Evolutionary conservation across 2,797 vertebrate genomes (phyloP).

Genomic region (Catharus ustulatus): DNA sequence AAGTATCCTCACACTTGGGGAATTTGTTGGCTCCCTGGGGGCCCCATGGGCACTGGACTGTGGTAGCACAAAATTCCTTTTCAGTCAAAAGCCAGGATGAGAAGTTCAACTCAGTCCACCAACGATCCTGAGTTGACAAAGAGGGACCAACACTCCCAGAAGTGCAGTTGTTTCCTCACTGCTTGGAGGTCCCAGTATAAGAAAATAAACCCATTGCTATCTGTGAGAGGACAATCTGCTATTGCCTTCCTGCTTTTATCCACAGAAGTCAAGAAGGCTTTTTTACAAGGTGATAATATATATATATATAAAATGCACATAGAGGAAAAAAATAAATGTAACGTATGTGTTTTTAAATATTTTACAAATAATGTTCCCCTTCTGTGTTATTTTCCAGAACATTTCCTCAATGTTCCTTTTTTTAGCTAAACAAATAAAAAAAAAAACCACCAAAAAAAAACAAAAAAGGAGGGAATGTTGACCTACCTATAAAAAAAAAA

Average conservation of each 20-base stretch:
- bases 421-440: slow-evolving; percentile 15
- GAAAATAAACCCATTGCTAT: not conserved
- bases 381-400: not conserved
- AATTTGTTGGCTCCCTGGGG: not conserved
- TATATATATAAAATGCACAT: not conserved
- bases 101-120: not conserved
- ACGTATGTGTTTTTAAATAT: not conserved
- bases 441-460: not conserved
- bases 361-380: not conserved
- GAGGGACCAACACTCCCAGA: not conserved
- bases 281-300: not conserved
- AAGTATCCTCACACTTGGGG: fast-evolving
- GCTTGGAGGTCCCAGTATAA: not conserved
- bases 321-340: not conserved
- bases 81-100: not conserved
- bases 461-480: slow-evolving; percentile 2
- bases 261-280: not conserved
- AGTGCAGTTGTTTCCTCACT: not conserved
- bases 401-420: not conserved
- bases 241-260: not conserved
- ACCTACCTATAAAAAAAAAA: slow-evolving; percentile 20
- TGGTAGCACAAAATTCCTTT: not conserved
- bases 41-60: not conserved
- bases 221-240: not conserved
- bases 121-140: not conserved